phyloP scores from a whole-genome alignment of 2,797 vertebrate genomes.

The Tokudaia muenninki region DNA sequence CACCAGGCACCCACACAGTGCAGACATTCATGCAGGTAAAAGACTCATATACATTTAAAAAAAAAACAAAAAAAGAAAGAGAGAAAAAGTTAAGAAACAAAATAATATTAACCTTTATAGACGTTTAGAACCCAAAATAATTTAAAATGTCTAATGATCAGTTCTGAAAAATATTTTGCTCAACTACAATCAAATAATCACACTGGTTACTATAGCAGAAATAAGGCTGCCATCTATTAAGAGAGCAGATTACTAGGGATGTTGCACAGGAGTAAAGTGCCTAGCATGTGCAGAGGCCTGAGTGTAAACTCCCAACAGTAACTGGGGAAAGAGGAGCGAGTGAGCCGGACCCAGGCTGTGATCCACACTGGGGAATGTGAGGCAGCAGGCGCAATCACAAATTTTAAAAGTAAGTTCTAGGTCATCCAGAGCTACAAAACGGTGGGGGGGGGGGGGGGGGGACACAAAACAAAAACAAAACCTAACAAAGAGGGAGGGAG shows the following conservation, averaged over 20 bases:
- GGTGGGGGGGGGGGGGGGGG: no score
- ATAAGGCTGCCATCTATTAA: constrained; percentile 31
- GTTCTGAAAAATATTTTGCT: constrained; percentile 49
- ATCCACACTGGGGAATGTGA: background rate
- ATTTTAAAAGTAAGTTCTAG: background rate
- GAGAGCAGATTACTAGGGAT: background rate
- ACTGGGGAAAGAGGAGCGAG: no score
- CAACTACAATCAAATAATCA: constrained; percentile 36
- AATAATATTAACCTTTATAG: constrained; percentile 25
- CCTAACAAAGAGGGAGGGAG: background rate
- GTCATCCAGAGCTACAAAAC: background rate
- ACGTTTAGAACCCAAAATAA: constrained; percentile 34
- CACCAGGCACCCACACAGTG: background rate
- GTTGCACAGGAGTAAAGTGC: background rate
- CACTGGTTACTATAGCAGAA: constrained; percentile 45
- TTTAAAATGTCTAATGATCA: constrained; percentile 14
- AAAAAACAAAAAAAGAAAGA: no score
- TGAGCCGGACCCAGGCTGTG: background rate
- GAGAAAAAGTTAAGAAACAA: background rate
- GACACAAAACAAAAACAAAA: background rate
- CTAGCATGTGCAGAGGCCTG: background rate
- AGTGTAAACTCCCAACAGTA: background rate
- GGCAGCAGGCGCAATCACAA: background rate
- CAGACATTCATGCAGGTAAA: background rate
- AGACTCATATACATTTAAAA: background rate